Percentiles rank a stretch among this genome's conserved stretches.
These are phyloP conservation scores for Lasiurus borealis DNA, from an alignment of 2,113 vertebrate genomes.

Conservation along the genomic window DNA sequence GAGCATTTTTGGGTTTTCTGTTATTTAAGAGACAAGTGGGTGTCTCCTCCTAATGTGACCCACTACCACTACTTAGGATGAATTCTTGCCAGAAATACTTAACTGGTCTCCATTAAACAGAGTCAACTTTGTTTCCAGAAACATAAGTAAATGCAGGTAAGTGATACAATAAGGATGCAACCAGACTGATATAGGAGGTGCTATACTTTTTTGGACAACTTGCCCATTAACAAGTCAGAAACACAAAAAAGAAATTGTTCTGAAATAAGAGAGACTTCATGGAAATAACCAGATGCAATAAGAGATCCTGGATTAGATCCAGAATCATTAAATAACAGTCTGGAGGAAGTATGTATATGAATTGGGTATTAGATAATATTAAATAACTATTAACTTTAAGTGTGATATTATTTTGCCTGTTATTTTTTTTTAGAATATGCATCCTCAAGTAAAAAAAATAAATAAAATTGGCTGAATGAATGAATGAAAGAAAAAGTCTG, in stretches of 20 bases:
- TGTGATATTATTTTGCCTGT: constrained; percentile 9
- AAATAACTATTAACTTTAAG: constrained; percentile 49
- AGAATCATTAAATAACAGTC: constrained; percentile 29
- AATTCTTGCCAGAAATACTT: constrained; percentile 47
- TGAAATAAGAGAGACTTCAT: constrained; percentile 46
- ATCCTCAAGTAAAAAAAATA: constrained; percentile 17
- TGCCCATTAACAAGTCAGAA: constrained; percentile 50
- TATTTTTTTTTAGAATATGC: background rate
- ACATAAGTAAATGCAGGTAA: background rate
- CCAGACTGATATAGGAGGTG: background rate
- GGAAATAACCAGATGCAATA: constrained; percentile 41
- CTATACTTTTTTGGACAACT: constrained; percentile 39
- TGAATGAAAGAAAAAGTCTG: constrained; percentile 2
- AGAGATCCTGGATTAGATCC: background rate
- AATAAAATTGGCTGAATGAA: background rate
- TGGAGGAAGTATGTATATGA: background rate
- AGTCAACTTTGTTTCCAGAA: constrained; percentile 38
- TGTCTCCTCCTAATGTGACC: background rate
- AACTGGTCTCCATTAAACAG: background rate
- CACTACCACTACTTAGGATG: background rate
- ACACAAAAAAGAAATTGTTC: constrained; percentile 41
- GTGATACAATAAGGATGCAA: background rate
- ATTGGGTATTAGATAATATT: constrained; percentile 12
- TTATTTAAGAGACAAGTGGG: background rate
- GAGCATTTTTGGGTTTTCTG: background rate